Base-by-base conservation (phyloP, 92 coral and sea anemone genomes). In the Pocillopora grandis region DNA sequence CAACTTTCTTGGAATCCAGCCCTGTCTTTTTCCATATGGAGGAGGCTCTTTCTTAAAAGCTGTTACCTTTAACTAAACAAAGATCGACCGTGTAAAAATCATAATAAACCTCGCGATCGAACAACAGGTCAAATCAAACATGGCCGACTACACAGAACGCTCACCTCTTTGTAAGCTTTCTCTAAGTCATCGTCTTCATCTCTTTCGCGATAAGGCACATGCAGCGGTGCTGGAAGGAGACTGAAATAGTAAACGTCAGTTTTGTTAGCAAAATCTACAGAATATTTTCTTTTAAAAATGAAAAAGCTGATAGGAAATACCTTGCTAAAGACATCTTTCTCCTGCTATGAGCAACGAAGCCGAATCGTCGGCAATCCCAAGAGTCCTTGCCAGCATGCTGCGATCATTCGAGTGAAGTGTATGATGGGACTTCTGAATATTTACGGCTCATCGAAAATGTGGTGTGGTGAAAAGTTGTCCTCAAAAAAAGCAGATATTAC, bases 1-100 rank as follows among this genome's bases (percentile, higher is more conserved):
- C 13, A 91, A 97, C 59, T 92, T 87, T 76, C 99, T 88, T 21
- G 99, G 99, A 62, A 96, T 82, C 99, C 99, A 96, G 20, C 95
- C 98, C 61, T 95, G 94, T 67, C 99, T 76, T 72, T 89, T 87
- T 31, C 99, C 99, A 81, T 96, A 96, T 56, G 99, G 98, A 7
- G 99, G 99, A 42, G 99, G 99, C 56, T 96, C 94, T 88, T 83
- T 96, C 92, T 86, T 94, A 20, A 76, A 57, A 2, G 86, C 94
- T 35, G 93, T 69, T 33, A 96, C 98, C 81, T 86, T 82, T 36
- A 94, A 80, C 87, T 91, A 65, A 16, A 77, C 42, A 68, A 71
- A 68, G 77, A 76, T 55, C 59, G 17, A 14, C 23, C 62, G 9
- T 9, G 18, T 36, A 33, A 35, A 14, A 12, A 18, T 27, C 8